Evolutionary conservation across 1,140 invertebrate genomes (phyloP).

Genomic region (Lerema accius): DNA sequence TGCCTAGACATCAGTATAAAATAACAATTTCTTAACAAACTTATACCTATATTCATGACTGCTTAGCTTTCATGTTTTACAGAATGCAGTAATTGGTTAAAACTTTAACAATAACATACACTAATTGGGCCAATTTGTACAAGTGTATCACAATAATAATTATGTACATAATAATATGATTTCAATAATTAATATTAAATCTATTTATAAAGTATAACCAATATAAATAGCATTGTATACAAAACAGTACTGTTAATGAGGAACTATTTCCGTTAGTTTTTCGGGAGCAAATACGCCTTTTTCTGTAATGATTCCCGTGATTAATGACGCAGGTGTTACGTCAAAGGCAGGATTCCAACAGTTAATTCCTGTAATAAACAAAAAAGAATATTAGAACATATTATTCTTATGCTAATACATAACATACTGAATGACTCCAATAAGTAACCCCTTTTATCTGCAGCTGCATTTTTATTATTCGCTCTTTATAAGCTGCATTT

Average conservation of each 20-base stretch:
- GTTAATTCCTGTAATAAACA: constrained; percentile 87
- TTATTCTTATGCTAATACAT: too few relatives aligned
- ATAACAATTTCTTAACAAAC: too few relatives aligned
- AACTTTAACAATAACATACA: constrained; percentile 1
- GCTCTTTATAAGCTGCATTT: too few relatives aligned
- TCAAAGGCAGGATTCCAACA: constrained; percentile 99
- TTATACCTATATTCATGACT: background rate
- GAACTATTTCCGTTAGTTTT: constrained; percentile 68
- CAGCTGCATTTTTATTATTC: too few relatives aligned
- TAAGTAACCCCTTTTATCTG: too few relatives aligned
- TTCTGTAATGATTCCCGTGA: constrained; percentile 98
- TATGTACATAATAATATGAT: background rate
- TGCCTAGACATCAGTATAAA: too few relatives aligned
- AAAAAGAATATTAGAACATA: constrained; percentile 3
- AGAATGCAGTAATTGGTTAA: background rate
- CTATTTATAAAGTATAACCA: background rate
- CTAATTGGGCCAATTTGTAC: constrained; percentile 5
- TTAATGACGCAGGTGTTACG: constrained; percentile 96
- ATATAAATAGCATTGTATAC: background rate
- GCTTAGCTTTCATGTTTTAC: background rate
- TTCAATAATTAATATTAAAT: background rate
- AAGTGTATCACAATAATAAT: background rate
- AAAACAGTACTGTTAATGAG: constrained; percentile 31
- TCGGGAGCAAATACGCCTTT: constrained; percentile 91
- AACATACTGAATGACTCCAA: too few relatives aligned